Conservation (phyloP, 2,113 vertebrate species). For the Xiphophorus hellerii region DNA sequence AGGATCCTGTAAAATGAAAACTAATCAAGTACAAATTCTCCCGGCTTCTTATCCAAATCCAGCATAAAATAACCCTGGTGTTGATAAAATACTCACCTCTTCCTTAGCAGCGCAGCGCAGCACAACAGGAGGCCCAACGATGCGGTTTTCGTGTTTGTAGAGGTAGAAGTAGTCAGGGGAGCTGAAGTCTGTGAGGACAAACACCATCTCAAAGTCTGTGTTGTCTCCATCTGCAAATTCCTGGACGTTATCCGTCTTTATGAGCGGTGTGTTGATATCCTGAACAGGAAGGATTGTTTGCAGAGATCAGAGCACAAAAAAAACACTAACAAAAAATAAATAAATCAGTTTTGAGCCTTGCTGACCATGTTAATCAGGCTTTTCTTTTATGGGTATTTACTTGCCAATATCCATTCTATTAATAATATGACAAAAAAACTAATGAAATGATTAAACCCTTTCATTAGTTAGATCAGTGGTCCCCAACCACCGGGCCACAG, state of each 20-base stretch:
- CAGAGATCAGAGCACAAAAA: not conserved
- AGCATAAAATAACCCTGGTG: too few relatives aligned
- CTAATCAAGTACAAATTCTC: too few relatives aligned
- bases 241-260: constrained; percentile 84
- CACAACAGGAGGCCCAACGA: constrained; percentile 91
- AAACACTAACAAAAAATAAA: not conserved
- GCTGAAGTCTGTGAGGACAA: constrained; percentile 88
- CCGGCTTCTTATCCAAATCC: too few relatives aligned
- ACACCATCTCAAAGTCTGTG: constrained; percentile 89
- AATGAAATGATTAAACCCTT: not conserved
- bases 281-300: constrained; percentile 51
- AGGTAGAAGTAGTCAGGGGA: constrained; percentile 84
- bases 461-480: not conserved
- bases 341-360: not conserved
- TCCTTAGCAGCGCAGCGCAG: constrained; percentile 86
- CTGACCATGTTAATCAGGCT: not conserved
- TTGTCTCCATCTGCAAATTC: constrained; percentile 87
- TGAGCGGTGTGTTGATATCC: constrained; percentile 88
- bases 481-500: too few relatives aligned
- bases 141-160: constrained; percentile 87
- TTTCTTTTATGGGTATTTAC: too few relatives aligned
- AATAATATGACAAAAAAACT: not conserved
- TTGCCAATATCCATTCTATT: too few relatives aligned
- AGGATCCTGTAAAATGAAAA: too few relatives aligned
- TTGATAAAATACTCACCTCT: constrained; percentile 79